Evolutionary conservation across 35 echinoderm and acorn worm genomes (phyloP).

Genomic region (Eucidaris tribuloides): DNA sequence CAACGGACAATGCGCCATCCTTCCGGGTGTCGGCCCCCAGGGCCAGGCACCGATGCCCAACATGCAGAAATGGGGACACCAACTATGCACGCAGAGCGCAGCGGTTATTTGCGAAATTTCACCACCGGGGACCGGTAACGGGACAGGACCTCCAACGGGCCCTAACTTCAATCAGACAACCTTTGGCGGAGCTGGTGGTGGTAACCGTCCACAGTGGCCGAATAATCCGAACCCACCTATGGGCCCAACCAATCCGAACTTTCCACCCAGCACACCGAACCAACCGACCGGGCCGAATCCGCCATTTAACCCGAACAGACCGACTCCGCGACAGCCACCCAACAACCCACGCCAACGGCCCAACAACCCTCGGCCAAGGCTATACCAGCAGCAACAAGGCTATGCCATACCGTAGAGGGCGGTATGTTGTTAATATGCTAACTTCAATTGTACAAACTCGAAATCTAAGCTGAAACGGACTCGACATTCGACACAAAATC

Average conservation of each 20-base stretch:
- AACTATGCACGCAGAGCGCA: neutral
- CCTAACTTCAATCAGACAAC: neutral
- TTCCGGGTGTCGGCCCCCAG: neutral
- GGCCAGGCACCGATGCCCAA: no score
- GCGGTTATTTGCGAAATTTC: constrained; percentile 2
- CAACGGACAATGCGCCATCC: neutral
- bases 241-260: no score
- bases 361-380: neutral
- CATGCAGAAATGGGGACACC: neutral
- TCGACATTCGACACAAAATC: no score
- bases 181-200: neutral
- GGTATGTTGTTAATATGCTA: no score
- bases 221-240: neutral
- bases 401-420: no score
- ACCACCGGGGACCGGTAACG: neutral
- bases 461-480: no score
- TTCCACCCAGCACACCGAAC: no score
- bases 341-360: neutral
- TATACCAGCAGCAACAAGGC: neutral
- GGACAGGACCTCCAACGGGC: neutral
- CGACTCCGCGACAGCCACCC: no score
- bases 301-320: no score
- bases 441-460: no score
- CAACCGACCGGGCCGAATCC: no score
- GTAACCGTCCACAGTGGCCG: neutral